Conservation (phyloP, 1,140 invertebrate genomes). For the Drosophila takahashii region DNA sequence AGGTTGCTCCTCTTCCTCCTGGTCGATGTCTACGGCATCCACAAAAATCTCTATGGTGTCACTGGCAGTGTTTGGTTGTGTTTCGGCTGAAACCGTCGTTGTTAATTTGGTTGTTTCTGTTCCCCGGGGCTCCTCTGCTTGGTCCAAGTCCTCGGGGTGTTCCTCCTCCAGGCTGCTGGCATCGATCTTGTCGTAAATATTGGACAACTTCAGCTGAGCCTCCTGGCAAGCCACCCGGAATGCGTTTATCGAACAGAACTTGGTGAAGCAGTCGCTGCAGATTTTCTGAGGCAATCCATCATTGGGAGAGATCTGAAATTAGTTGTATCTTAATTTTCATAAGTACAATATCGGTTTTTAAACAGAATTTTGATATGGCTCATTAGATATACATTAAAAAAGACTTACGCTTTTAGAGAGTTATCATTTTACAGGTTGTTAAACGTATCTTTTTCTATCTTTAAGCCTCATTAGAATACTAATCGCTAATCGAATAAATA, state of each 20-base stretch:
- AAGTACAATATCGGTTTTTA: too few relatives aligned
- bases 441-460: too few relatives aligned
- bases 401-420: too few relatives aligned
- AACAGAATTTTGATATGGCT: too few relatives aligned
- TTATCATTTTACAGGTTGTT: too few relatives aligned
- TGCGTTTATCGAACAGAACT: constrained; percentile 74
- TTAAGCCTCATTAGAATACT: too few relatives aligned
- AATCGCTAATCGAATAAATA: too few relatives aligned
- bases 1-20: constrained; percentile 12
- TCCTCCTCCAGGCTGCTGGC: constrained; percentile 58
- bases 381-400: not conserved
- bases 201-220: constrained; percentile 70
- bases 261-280: constrained; percentile 78
- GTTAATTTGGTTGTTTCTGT: constrained; percentile 18
- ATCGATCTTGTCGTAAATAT: constrained; percentile 83
- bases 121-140: constrained; percentile 4
- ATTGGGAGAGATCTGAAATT: constrained; percentile 67
- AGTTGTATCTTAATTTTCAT: too few relatives aligned
- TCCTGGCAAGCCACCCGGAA: constrained; percentile 77
- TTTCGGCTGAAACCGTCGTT: constrained; percentile 54
- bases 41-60: constrained; percentile 58
- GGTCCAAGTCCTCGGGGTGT: constrained; percentile 20
- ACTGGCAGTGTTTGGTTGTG: constrained; percentile 65
- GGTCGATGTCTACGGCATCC: constrained; percentile 54
- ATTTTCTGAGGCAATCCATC: constrained; percentile 80